phyloP scores from a whole-genome alignment of 2,888 invertebrate species.

The Calephelis perditalis region DNA sequence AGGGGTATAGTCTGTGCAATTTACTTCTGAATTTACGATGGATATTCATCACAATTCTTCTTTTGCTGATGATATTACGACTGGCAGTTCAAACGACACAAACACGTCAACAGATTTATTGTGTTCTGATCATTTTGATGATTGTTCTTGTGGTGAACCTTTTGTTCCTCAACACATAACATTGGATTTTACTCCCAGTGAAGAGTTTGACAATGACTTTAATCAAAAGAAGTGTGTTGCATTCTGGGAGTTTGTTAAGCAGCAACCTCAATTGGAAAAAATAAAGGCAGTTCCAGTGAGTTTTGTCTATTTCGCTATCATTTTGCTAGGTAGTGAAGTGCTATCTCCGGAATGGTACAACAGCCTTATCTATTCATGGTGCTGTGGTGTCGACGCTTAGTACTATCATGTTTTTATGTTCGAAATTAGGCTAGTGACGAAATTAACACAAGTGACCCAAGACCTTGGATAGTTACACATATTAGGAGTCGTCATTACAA shows the following conservation, averaged over 20 bases:
- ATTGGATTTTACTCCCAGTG: conserved; percentile 38
- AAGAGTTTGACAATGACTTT: conserved; percentile 32
- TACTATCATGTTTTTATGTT: too few species aligned
- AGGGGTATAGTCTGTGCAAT: too few species aligned
- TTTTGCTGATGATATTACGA: not conserved
- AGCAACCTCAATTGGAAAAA: conserved; percentile 28
- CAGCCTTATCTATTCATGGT: too few species aligned
- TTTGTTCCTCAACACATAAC: conserved; percentile 35
- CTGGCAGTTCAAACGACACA: not conserved
- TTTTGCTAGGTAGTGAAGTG: not conserved
- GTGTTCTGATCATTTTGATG: conserved; percentile 26
- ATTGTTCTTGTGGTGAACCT: conserved; percentile 37
- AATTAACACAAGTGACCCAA: too few species aligned
- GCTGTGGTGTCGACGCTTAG: too few species aligned
- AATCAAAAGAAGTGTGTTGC: conserved; percentile 34
- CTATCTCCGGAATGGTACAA: too few species aligned
- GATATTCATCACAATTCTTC: not conserved
- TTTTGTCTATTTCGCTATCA: not conserved
- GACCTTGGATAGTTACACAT: too few species aligned
- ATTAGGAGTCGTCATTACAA: too few species aligned
- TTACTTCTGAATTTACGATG: not conserved
- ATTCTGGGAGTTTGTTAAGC: conserved; percentile 36
- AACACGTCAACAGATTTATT: not conserved
- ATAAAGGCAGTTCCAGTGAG: conserved; percentile 30
- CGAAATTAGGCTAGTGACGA: too few species aligned